Percentiles rank a stretch among this genome's conserved stretches.
Conservation (phyloP, 2,113 vertebrate genomes). For the Oxyruncus cristatus region DNA sequence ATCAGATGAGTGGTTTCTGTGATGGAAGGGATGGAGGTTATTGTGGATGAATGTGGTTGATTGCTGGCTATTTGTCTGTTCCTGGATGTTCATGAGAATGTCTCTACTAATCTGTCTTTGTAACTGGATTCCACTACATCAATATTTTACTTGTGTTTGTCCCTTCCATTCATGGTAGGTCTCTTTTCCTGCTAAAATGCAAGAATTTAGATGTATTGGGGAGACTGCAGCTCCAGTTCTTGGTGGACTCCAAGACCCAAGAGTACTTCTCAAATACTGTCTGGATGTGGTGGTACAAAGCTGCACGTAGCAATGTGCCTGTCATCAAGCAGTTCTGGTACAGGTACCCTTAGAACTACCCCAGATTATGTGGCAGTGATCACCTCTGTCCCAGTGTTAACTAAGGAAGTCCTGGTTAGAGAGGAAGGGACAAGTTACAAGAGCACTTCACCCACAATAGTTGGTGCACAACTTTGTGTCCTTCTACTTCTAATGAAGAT, state of each 20-base stretch:
- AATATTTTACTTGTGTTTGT: slow-evolving; percentile 11
- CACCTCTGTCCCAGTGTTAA: background rate
- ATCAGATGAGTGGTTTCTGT: background rate
- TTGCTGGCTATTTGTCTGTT: background rate
- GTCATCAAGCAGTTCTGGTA: background rate
- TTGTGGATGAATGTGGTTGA: background rate
- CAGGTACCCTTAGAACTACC: background rate
- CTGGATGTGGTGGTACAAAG: rapidly evolving
- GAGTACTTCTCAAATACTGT: background rate
- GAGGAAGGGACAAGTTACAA: background rate
- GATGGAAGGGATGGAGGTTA: background rate
- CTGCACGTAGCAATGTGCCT: background rate
- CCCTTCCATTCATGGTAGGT: background rate
- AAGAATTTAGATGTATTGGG: background rate
- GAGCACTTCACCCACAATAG: rapidly evolving
- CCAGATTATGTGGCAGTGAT: rapidly evolving
- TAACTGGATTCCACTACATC: background rate
- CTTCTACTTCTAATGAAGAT: background rate
- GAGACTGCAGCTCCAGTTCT: background rate
- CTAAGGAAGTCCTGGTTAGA: background rate
- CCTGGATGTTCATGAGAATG: background rate
- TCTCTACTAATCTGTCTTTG: background rate
- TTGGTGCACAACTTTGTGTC: rapidly evolving
- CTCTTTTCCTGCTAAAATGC: background rate
- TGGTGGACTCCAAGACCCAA: background rate